A percentile compares a stretch with the other conserved stretches of the same genome.
phyloP scores from a whole-genome alignment of 2,888 invertebrate genomes.

The Drosophila pegasa region DNA sequence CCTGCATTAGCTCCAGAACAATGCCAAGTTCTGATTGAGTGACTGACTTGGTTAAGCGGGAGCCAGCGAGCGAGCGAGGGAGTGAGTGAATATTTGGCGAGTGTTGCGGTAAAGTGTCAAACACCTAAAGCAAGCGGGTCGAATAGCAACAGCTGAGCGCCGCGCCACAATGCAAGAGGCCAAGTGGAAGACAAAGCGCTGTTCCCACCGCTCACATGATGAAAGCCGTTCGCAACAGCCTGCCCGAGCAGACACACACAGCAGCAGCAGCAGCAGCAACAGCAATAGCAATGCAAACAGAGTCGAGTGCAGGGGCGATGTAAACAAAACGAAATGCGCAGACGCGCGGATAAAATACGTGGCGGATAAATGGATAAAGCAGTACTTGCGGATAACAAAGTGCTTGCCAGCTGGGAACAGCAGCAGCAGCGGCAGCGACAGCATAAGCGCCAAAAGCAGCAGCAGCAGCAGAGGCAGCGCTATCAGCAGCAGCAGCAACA shows the following conservation, averaged over 20 bases:
- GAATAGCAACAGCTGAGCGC: constrained; percentile 37
- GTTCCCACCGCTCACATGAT: constrained; percentile 41
- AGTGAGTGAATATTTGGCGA: constrained; percentile 29
- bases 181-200: constrained; percentile 46
- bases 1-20: too few relatives aligned
- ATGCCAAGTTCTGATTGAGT: not conserved
- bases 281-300: constrained; percentile 6
- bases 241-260: constrained; percentile 29
- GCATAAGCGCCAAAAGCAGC: constrained; percentile 18
- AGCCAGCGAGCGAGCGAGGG: constrained; percentile 11
- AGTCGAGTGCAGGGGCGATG: constrained; percentile 50
- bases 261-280: constrained; percentile 14
- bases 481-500: constrained; percentile 11
- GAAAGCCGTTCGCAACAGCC: constrained; percentile 23
- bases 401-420: constrained; percentile 58
- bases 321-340: constrained; percentile 64
- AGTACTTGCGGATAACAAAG: constrained; percentile 44
- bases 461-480: constrained; percentile 13
- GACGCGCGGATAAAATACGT: constrained; percentile 60
- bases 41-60: constrained; percentile 9
- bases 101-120: constrained; percentile 67
- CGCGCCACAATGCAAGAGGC: constrained; percentile 24
- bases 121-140: constrained; percentile 49
- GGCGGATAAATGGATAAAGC: constrained; percentile 59
- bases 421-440: constrained; percentile 14